A percentile compares a stretch with the other conserved stretches of the same genome.
Conservation (phyloP, 2,888 invertebrate genomes). For the Aleiodes testaceus region DNA sequence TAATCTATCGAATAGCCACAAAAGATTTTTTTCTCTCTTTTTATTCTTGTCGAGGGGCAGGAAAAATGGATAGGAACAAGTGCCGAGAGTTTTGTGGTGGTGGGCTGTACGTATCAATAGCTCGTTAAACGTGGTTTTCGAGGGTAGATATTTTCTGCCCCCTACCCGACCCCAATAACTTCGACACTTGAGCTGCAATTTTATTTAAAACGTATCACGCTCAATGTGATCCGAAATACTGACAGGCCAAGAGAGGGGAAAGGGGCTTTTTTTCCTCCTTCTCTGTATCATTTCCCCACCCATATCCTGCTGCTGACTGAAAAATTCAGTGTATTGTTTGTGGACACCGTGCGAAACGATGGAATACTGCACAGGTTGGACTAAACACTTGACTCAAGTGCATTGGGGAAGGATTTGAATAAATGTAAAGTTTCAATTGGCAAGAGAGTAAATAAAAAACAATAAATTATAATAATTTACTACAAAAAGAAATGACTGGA, state of each 20-base stretch:
- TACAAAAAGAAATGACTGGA: no score
- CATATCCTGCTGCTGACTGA: neutral
- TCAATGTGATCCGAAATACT: constrained; percentile 30
- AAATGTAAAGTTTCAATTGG: neutral
- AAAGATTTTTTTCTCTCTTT: neutral
- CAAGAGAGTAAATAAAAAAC: neutral
- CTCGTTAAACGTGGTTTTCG: constrained; percentile 67
- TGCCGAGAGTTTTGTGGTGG: constrained; percentile 22
- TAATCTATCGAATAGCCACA: constrained; percentile 31
- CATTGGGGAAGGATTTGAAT: neutral
- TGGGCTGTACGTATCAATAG: constrained; percentile 68
- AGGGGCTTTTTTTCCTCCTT: constrained; percentile 17
- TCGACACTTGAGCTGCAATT: constrained; percentile 64
- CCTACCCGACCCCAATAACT: constrained; percentile 39
- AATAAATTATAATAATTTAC: neutral
- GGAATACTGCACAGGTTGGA: constrained; percentile 66
- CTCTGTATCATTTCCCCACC: constrained; percentile 33
- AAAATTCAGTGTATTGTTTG: constrained; percentile 19
- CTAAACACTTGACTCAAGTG: constrained; percentile 48
- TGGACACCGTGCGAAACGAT: constrained; percentile 60
- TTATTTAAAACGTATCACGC: constrained; percentile 68
- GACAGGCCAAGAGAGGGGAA: constrained; percentile 30
- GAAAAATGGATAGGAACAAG: constrained; percentile 35
- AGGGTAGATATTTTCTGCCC: constrained; percentile 49
- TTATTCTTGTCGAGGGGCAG: neutral